phyloP scores from a whole-genome alignment of 64 coral and sea anemone species.

The Porites australiensis region DNA sequence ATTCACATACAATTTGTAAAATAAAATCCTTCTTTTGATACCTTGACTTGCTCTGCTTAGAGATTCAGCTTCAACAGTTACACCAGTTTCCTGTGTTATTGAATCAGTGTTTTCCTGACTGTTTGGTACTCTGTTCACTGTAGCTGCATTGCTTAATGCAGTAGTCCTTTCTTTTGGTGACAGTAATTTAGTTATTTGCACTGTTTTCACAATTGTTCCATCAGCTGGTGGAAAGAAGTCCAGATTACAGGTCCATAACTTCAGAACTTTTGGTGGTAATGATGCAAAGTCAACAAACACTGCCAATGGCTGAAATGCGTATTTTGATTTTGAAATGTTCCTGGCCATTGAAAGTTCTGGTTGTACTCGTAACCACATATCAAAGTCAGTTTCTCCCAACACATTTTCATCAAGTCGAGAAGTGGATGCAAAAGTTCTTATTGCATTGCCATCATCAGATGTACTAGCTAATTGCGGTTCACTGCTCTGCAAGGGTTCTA shows the following conservation, averaged over 20 bases:
- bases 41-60: background rate
- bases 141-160: background rate
- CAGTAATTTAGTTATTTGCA: constrained; percentile 35
- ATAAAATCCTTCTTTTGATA: background rate
- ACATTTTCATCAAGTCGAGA: background rate
- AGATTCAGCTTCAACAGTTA: background rate
- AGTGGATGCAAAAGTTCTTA: background rate
- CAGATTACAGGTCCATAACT: constrained; percentile 28
- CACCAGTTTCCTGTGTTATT: background rate
- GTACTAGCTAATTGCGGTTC: background rate
- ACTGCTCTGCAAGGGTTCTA: background rate
- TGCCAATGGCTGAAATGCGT: background rate
- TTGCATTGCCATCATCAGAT: background rate
- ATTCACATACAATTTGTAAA: no score
- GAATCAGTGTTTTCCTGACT: no score
- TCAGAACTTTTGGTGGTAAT: background rate
- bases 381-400: constrained; percentile 45
- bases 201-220: constrained; percentile 39
- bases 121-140: background rate
- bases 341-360: constrained; percentile 1
- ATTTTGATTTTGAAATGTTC: background rate
- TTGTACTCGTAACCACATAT: constrained; percentile 77
- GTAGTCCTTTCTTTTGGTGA: constrained; percentile 53
- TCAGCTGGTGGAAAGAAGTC: background rate
- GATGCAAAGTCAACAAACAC: constrained; percentile 54